These are phyloP conservation scores for Limnephilus lunatus DNA, from an alignment of 2,888 invertebrate species.

Conservation along the genomic window DNA sequence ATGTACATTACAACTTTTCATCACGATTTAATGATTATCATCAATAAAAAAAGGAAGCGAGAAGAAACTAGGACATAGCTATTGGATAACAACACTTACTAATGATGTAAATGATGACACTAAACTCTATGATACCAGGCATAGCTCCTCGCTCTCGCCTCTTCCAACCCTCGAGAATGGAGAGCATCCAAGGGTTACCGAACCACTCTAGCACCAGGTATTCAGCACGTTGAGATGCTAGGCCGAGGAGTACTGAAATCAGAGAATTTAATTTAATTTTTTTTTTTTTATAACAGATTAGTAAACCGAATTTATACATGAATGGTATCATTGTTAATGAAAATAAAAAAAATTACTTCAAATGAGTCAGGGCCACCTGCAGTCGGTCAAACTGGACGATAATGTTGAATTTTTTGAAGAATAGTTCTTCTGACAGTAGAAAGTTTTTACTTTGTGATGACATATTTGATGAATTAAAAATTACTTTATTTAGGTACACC, in stretches of 20 bases:
- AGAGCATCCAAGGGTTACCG: slow-evolving; percentile 86
- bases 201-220: slow-evolving; percentile 87
- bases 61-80: neutral
- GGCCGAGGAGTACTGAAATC: slow-evolving; percentile 88
- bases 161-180: slow-evolving; percentile 87
- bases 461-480: too few species aligned
- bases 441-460: too few species aligned
- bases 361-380: too few species aligned
- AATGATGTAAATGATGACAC: slow-evolving; percentile 91
- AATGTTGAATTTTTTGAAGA: too few species aligned
- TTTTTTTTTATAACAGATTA: neutral
- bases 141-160: slow-evolving; percentile 86
- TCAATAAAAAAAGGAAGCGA: neutral
- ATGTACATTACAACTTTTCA: neutral
- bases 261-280: neutral
- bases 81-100: slow-evolving; percentile 78
- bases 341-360: too few species aligned
- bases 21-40: neutral
- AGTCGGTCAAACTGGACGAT: too few species aligned
- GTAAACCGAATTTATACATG: too few species aligned
- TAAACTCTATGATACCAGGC: slow-evolving; percentile 88
- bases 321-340: too few species aligned
- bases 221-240: slow-evolving; percentile 95
- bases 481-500: too few species aligned
- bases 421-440: too few species aligned